Evolutionary conservation across 2,797 vertebrate genomes (phyloP).

Genomic region (Periparus ater): DNA sequence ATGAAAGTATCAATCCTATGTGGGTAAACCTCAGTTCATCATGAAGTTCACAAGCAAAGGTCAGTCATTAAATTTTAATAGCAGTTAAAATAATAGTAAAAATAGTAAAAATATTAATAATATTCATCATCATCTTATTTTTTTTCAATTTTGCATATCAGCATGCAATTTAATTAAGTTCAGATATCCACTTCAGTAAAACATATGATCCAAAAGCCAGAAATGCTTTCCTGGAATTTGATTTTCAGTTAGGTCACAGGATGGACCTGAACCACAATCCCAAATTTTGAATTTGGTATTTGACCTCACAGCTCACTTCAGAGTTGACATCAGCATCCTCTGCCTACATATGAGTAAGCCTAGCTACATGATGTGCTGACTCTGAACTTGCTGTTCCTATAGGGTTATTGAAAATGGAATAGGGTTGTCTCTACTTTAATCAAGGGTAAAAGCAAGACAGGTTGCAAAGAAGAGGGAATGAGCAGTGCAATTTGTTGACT

Average conservation of each 20-base stretch:
- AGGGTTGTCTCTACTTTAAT: background rate
- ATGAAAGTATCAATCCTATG: background rate
- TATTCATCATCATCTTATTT: background rate
- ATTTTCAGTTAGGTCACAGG: background rate
- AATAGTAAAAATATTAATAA: background rate
- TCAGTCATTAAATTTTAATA: background rate
- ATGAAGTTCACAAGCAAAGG: background rate
- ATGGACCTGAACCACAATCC: background rate
- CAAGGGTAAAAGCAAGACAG: background rate
- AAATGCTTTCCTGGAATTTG: background rate
- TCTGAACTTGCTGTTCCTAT: background rate
- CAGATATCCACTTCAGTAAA: background rate
- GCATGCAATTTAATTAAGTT: background rate
- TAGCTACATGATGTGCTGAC: background rate
- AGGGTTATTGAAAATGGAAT: constrained; percentile 39
- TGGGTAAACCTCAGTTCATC: background rate
- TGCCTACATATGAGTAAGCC: background rate
- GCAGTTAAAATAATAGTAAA: background rate
- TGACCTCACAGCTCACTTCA: background rate
- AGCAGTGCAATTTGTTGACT: constrained; percentile 19
- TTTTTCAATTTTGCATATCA: background rate
- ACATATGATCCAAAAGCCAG: background rate
- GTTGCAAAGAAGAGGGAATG: background rate
- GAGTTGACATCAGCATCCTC: background rate
- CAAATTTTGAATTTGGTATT: background rate